Evolutionary conservation across 2,888 invertebrate genomes (phyloP).

Genomic region (Microplitis deprimator): DNA sequence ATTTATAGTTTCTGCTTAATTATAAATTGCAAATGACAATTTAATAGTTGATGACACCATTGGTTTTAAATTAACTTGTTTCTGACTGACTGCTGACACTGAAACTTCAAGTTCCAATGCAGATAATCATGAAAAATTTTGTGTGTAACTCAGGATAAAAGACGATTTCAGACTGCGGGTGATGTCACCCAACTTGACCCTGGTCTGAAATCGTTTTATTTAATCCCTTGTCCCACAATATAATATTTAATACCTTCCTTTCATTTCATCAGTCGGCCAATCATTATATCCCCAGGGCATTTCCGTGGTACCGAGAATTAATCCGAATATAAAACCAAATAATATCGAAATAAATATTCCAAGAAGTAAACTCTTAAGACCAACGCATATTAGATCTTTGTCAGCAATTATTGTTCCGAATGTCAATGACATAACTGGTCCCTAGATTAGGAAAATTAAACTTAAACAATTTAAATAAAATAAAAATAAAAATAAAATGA

Average conservation of each 20-base stretch:
- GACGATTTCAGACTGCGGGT: too few relatives aligned
- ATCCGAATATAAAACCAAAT: conserved; percentile 86
- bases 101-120: too few relatives aligned
- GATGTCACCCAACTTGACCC: too few relatives aligned
- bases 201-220: too few relatives aligned
- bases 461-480: conserved; percentile 22
- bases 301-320: conserved; percentile 80
- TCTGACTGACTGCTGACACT: too few relatives aligned
- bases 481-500: not conserved
- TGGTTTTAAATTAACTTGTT: too few relatives aligned
- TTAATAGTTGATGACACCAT: too few relatives aligned
- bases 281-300: conserved; percentile 84
- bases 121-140: too few relatives aligned
- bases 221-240: not conserved
- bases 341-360: conserved; percentile 83
- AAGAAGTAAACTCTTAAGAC: conserved; percentile 79
- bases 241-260: conserved; percentile 75
- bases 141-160: too few relatives aligned
- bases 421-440: conserved; percentile 89
- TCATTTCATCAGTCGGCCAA: conserved; percentile 88
- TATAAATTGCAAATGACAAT: too few relatives aligned
- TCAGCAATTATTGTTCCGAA: conserved; percentile 87
- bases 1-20: too few relatives aligned
- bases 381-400: conserved; percentile 78
- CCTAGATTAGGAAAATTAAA: conserved; percentile 66